Evolutionary conservation across 2,888 invertebrate genomes (phyloP), one percentile per base, ranked within the genome.

Genomic region (Augochlorella aurata): DNA sequence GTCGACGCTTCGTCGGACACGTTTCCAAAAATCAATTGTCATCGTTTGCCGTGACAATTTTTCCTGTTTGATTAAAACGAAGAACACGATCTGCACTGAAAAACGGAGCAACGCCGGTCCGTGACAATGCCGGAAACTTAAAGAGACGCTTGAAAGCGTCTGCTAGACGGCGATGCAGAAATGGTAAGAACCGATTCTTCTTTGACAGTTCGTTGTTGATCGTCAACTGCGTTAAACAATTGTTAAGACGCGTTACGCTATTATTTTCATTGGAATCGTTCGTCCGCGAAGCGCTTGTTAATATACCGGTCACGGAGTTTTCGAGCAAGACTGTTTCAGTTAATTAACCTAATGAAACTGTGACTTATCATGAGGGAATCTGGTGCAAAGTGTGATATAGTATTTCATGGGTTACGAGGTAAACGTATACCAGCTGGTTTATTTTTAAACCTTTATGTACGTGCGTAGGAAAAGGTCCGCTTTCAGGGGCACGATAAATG

Each of bases 111-210:
- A 78, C 61, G 69, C 78, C 77, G 82, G 77, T 69, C 72, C 71
- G 77, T 66, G 67, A 79, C 74, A 67, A 87, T 83, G 86, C 68
- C 87, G 83, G 80, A 82, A 72, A 85, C 74, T 50, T 88, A 77
- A 86, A 68, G 80, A 24, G 87, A 77, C 87, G 81, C 79, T 72
- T 45, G 16, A 67, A 21, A 76, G 83, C 83, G 85, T 87, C 79
- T 77, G 73, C 73, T 75, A 61, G 21, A 78, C 71, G 71, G 85
- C 85, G 83, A 81, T 82, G 82, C 85, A 82, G 88, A 81, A 85
- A 88, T 88, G 89, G 88, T 86, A 85, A 85, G 79, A 82, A 10
- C 9, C 9, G 21, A 69, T 47, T 58, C n/a, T 73, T 21, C 10
- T 50, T 18, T 44, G 5, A 29, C 10, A 21, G 1, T 50, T 21